These are phyloP conservation scores for Ammospiza nelsoni DNA, from an alignment of 2,113 vertebrate genomes.

Conservation along the genomic window DNA sequence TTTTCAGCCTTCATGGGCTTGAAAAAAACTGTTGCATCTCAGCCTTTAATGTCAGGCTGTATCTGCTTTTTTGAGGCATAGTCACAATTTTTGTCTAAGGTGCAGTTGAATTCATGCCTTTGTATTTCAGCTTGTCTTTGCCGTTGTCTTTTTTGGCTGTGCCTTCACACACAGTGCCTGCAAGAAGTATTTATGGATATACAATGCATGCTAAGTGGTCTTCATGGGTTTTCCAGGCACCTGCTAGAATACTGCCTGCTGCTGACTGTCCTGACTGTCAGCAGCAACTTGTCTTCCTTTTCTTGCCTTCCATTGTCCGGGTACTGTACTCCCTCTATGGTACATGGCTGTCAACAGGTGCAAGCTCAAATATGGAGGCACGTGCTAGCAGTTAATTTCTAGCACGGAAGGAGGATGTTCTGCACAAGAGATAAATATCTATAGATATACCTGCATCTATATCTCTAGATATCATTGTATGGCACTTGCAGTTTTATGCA, in stretches of 20 bases:
- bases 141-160: conserved; percentile 78
- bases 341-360: conserved; percentile 25
- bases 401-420: conserved; percentile 46
- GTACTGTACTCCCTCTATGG: conserved; percentile 52
- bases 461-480: conserved; percentile 49
- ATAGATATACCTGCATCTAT: conserved; percentile 52
- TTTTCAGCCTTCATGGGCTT: conserved; percentile 18
- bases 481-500: conserved; percentile 73
- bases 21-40: conserved; percentile 23
- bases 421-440: conserved; percentile 52
- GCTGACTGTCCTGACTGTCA: neutral
- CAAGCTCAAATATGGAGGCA: conserved; percentile 19
- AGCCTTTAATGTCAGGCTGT: conserved; percentile 33
- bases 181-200: conserved; percentile 72
- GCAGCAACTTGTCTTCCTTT: conserved; percentile 42
- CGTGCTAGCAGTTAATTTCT: neutral
- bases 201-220: conserved; percentile 65
- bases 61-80: conserved; percentile 59
- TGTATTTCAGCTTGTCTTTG: conserved; percentile 74
- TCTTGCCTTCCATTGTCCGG: conserved; percentile 45
- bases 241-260: conserved; percentile 62
- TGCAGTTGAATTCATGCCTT: conserved; percentile 74
- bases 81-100: conserved; percentile 46
- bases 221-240: conserved; percentile 67
- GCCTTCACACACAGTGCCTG: conserved; percentile 83